Conservation (phyloP, 2,888 invertebrate genomes). For the Labia minor region DNA sequence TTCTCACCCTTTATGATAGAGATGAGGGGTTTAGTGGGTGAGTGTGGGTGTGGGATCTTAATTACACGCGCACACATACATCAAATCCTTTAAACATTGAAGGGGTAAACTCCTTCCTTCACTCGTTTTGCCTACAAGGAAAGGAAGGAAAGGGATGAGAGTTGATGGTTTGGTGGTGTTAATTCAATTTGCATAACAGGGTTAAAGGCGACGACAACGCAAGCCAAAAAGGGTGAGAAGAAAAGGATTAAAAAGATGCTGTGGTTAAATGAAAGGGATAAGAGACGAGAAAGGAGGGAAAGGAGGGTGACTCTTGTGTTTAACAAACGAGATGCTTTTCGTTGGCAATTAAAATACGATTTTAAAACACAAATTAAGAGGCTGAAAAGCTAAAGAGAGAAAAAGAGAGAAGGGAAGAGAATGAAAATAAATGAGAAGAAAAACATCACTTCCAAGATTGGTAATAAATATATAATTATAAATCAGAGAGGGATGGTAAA, state of each 20-base stretch:
- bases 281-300: too few relatives aligned
- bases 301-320: not conserved
- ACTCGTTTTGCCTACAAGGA: not conserved
- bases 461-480: too few relatives aligned
- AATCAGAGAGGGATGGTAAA: too few relatives aligned
- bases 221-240: not conserved
- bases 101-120: too few relatives aligned
- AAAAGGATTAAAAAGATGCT: conserved; percentile 3
- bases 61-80: not conserved
- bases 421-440: too few relatives aligned
- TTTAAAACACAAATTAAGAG: not conserved
- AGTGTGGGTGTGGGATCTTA: not conserved
- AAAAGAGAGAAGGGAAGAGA: too few relatives aligned
- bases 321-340: conserved; percentile 2
- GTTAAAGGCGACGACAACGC: not conserved
- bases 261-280: not conserved
- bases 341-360: conserved; percentile 7
- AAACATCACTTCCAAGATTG: too few relatives aligned
- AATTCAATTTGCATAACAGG: conserved; percentile 13
- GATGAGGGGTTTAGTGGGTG: too few relatives aligned
- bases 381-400: not conserved
- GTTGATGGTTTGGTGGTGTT: not conserved
- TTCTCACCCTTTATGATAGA: not conserved
- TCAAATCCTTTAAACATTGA: not conserved
- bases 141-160: not conserved